Conservation (phyloP, 2,113 vertebrate genomes). For the Brienomyrus brachyistius region DNA sequence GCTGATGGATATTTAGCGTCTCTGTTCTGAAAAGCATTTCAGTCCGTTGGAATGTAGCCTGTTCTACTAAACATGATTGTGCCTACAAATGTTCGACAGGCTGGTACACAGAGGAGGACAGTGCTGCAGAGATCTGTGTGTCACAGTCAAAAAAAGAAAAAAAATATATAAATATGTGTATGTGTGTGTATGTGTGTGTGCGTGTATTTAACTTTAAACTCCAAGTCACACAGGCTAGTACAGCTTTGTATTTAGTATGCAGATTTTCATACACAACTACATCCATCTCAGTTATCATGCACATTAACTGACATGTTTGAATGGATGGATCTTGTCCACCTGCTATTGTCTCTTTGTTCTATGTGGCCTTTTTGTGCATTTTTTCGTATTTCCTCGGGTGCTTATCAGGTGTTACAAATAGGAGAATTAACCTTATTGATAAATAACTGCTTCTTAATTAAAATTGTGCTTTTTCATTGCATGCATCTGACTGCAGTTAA, state of each 20-base stretch:
- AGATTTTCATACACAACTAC: background rate
- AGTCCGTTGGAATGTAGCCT: background rate
- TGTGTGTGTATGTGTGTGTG: too few relatives aligned
- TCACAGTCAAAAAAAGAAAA: background rate
- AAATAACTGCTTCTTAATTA: background rate
- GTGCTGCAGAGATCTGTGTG: background rate
- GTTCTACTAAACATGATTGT: conserved; percentile 11
- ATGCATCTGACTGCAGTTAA: background rate
- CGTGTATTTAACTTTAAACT: too few relatives aligned
- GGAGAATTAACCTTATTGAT: background rate
- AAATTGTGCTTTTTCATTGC: background rate
- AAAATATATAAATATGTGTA: too few relatives aligned
- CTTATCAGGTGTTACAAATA: background rate
- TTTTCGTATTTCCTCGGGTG: background rate
- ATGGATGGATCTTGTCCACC: background rate
- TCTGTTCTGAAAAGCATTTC: background rate
- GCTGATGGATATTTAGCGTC: background rate
- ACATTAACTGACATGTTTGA: background rate
- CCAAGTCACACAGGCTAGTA: background rate
- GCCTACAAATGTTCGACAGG: background rate
- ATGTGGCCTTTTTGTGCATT: background rate
- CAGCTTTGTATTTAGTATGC: background rate
- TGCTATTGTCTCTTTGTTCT: background rate
- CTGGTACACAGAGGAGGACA: background rate
- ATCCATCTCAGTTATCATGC: background rate